These are phyloP conservation scores for Caenorhabditis virilis DNA, from an alignment of 2,888 invertebrate species.

Conservation along the genomic window DNA sequence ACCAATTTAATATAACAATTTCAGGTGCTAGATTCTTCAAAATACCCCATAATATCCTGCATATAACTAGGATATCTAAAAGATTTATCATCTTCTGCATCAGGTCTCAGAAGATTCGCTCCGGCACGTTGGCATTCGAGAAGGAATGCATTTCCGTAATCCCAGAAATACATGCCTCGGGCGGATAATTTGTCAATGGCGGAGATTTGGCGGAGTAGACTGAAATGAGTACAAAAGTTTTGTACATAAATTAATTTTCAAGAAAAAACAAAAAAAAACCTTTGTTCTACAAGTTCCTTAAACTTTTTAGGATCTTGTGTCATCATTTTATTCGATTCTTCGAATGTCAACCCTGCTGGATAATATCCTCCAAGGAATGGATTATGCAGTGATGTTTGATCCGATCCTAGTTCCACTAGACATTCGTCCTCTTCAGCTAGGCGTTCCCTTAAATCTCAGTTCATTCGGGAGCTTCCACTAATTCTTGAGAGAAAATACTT, in stretches of 20 bases:
- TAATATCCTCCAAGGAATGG: conserved; percentile 73
- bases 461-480: background rate
- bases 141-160: conserved; percentile 76
- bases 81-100: conserved; percentile 69
- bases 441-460: conserved; percentile 71
- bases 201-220: conserved; percentile 73
- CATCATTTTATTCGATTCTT: conserved; percentile 72
- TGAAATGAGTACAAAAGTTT: conserved; percentile 61
- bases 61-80: conserved; percentile 76
- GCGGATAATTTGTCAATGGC: conserved; percentile 73
- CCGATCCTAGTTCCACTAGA: conserved; percentile 75
- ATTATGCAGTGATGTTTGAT: conserved; percentile 76
- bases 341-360: conserved; percentile 69
- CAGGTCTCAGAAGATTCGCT: conserved; percentile 70
- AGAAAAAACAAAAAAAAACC: conserved; percentile 65
- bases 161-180: conserved; percentile 75
- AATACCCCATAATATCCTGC: conserved; percentile 76
- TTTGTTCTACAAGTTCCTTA: conserved; percentile 72
- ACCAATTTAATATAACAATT: background rate
- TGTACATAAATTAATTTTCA: conserved; percentile 2
- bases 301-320: conserved; percentile 72
- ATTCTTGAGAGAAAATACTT: conserved; percentile 11
- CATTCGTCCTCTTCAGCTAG: conserved; percentile 72
- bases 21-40: no score
- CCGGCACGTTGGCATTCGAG: conserved; percentile 74